Evolutionary conservation across 2,888 invertebrate species (phyloP).

Genomic region (Himalopsyche kuldschensis): DNA sequence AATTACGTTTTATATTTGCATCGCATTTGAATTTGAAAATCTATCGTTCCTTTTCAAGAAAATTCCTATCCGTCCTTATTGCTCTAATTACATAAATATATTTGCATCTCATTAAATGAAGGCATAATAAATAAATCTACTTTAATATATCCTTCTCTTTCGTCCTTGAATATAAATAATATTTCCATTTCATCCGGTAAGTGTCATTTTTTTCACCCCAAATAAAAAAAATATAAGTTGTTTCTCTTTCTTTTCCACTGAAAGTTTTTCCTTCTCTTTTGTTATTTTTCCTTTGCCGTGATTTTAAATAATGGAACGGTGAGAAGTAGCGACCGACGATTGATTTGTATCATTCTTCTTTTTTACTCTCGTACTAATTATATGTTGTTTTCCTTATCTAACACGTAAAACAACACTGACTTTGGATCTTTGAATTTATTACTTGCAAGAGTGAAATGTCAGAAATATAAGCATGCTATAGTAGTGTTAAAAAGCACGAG

Average conservation of each 20-base stretch:
- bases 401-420: background rate
- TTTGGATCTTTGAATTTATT: background rate
- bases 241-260: background rate
- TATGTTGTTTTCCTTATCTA: conserved; percentile 19
- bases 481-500: background rate
- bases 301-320: background rate
- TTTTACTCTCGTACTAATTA: conserved; percentile 14
- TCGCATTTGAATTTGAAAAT: background rate
- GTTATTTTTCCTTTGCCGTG: background rate
- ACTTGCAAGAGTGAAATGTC: background rate
- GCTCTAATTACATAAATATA: background rate
- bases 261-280: background rate
- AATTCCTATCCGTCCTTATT: background rate
- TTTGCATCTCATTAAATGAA: background rate
- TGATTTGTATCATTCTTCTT: background rate
- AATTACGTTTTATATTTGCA: background rate
- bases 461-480: background rate
- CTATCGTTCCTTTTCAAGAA: background rate
- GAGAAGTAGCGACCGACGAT: background rate
- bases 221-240: background rate
- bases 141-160: background rate
- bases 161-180: background rate
- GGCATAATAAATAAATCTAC: background rate
- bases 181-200: background rate
- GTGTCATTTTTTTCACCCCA: background rate